These are phyloP conservation scores for Leiothrix lutea DNA, from an alignment of 2,113 vertebrate species.

Conservation along the genomic window DNA sequence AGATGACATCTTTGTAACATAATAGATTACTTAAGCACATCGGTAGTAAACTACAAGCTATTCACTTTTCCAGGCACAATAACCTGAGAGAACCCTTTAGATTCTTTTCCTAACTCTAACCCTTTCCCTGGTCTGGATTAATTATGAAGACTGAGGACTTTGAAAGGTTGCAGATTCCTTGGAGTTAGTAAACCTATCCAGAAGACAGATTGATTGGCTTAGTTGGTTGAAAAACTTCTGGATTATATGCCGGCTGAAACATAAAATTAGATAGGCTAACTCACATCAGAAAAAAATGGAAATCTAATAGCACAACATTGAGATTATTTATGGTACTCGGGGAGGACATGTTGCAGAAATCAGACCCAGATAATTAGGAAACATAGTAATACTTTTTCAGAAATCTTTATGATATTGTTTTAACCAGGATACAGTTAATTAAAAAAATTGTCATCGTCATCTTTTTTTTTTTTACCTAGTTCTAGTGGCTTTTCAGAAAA, in stretches of 20 bases:
- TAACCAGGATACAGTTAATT: background rate
- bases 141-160: background rate
- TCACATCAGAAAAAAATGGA: background rate
- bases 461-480: background rate
- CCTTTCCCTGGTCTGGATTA: background rate
- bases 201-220: background rate
- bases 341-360: background rate
- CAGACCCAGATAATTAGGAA: background rate
- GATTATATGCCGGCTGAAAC: background rate
- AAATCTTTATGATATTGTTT: background rate
- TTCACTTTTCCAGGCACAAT: background rate
- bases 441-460: background rate
- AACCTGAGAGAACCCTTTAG: background rate
- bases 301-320: background rate
- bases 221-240: background rate
- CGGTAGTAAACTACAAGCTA: background rate
- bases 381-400: background rate
- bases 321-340: background rate
- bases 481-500: background rate
- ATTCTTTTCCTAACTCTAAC: background rate
- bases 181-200: background rate
- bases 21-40: background rate
- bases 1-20: background rate
- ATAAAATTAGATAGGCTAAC: background rate
- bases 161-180: background rate